Evolutionary conservation across 2,888 invertebrate species (phyloP), one percentile per base, ranked within the genome.

Genomic region (Epirrhoe tristata): DNA sequence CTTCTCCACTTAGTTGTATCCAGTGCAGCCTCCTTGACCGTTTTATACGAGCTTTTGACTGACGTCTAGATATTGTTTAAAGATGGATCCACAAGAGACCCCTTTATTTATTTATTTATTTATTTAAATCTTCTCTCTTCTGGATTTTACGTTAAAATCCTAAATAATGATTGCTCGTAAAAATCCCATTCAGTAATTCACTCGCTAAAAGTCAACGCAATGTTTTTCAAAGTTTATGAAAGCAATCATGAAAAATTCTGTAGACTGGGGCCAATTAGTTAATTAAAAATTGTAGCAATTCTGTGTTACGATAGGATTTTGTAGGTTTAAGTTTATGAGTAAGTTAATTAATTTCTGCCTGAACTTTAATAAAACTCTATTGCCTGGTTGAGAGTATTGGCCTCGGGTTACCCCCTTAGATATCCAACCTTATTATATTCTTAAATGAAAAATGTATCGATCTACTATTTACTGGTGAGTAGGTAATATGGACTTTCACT

Each of bases 281-380:
- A n/a, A 46, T 46, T 14, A 46, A n/a, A 14, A 46, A 39, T 39
- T 39, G 10, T 39, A 46, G 46, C 46, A 46, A 39, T 46, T 46
- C n/a, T 46, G n/a, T 46, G 46, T 46, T 14, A 46, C 46, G 14
- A 46, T 46, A 46, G 46, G 46, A 46, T 46, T 46, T 46, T n/a
- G 14, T 46, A 46, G 46, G 14, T 46, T 46, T 46, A 14, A n/a
- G n/a, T 46, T 46, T 14, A 46, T 6, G 46, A 46, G n/a, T 12
- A 46, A 46, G 8, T 46, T 46, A 10, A 46, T 46, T 46, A 46
- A 5, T 12, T 46, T 46, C 14, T 3, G 8, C 10, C 10, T 10
- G 10, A 36, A 5, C 6, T 10, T 10, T 36, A 12, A 46, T 46
- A 5, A 46, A 46, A 46, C 14, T n/a, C 12, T n/a, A 46, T 12